Conservation (phyloP, 2,888 invertebrate species). For the Cephus spinipes region DNA sequence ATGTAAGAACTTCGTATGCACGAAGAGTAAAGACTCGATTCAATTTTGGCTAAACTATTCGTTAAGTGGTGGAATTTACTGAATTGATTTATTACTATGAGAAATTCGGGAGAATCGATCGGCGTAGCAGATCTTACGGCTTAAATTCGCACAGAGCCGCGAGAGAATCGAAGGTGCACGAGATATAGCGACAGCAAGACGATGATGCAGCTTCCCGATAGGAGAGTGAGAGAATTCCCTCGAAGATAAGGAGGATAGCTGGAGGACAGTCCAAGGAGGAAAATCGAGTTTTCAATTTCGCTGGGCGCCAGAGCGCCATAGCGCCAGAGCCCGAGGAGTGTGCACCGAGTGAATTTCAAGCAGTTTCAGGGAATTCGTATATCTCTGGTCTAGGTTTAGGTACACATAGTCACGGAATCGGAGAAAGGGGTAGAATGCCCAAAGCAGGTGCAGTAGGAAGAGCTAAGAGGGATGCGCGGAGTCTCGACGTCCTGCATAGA, state of each 20-base stretch:
- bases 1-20: too few species aligned
- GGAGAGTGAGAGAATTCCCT: conserved; percentile 14
- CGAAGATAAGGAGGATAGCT: conserved; percentile 13
- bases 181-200: not conserved
- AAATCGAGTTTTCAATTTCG: conserved; percentile 62
- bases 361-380: conserved; percentile 44
- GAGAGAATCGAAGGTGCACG: not conserved
- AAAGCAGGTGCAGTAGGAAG: not conserved
- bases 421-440: not conserved
- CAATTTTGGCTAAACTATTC: too few species aligned
- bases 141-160: not conserved
- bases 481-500: not conserved
- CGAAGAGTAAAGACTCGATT: too few species aligned
- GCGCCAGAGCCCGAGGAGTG: conserved; percentile 32
- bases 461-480: not conserved
- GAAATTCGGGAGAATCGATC: too few species aligned
- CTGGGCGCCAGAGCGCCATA: conserved; percentile 25
- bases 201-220: not conserved
- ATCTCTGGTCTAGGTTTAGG: not conserved
- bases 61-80: too few species aligned
- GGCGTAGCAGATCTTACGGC: too few species aligned
- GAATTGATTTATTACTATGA: too few species aligned
- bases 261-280: conserved; percentile 35
- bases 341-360: conserved; percentile 61
- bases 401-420: not conserved